Evolutionary conservation across 2,797 vertebrate genomes (phyloP), one percentile per base, ranked within the genome.

Genomic region (Microcaecilia unicolor): DNA sequence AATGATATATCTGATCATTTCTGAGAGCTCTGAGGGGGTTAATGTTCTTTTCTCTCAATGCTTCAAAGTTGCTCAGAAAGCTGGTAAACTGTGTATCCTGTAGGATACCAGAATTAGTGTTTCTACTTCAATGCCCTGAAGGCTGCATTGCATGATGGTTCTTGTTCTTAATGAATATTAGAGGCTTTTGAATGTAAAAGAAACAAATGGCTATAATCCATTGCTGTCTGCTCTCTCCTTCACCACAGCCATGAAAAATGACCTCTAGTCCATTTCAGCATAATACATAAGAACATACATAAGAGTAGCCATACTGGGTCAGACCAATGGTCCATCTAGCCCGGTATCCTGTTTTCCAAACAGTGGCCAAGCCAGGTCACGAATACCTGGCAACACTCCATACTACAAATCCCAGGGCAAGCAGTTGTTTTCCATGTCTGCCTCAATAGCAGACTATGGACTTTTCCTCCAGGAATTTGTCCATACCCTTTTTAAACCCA

Each of bases 91-190:
- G 60, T 14, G 15, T 25, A 25, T 61, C 69, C 67, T 40, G 35
- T 64, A 73, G 71, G 67, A 79, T 78, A 77, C 78, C 80, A 65
- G 71, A 52, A 73, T 81, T 78, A 78, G 70, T 80, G 70, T 65
- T 61, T 68, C 50, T 13, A 21, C 56, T 58, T 31, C 18, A 44
- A 57, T 64, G 64, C 66, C 55, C 60, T 60, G 58, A 51, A 30
- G 40, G 53, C 48, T 41, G 42, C 25, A 9, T 52, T 60, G 61
- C 64, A 29, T 75, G 70, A 67, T 44, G 41, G 52, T 48, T 34
- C 59, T 44, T 2, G 2, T 42, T 40, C 67, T 74, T 60, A 64
- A 60, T 46, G 51, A 79, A 75, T 42, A 41, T 57, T 65, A 71
- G 57, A 55, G 72, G 58, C 63, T 45, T 39, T 64, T 60, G n/a